Evolutionary conservation across 2,888 invertebrate genomes (phyloP).

Genomic region (Beris chalybata): DNA sequence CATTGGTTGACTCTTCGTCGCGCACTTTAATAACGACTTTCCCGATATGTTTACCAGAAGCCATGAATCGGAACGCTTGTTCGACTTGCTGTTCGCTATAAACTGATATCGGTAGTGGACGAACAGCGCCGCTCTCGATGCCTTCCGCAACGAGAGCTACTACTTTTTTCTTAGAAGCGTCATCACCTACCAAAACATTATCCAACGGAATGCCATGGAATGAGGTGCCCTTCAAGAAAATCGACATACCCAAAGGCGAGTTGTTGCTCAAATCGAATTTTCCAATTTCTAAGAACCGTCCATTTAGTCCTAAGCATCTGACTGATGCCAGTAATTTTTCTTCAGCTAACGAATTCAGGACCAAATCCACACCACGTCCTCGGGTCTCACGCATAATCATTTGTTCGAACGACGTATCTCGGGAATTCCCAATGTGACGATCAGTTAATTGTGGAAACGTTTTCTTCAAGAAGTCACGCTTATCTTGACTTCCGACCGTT

Average conservation of each 20-base stretch:
- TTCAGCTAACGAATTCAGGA: slow-evolving; percentile 94
- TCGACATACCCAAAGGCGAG: slow-evolving; percentile 76
- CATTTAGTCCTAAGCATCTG: slow-evolving; percentile 87
- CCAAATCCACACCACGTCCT: slow-evolving; percentile 92
- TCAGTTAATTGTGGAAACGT: slow-evolving; percentile 84
- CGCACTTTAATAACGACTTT: slow-evolving; percentile 92
- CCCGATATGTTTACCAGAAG: slow-evolving; percentile 95
- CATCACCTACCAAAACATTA: slow-evolving; percentile 78
- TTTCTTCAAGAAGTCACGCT: slow-evolving; percentile 82
- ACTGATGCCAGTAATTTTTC: slow-evolving; percentile 94
- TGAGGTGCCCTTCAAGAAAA: slow-evolving; percentile 93
- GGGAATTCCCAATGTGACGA: slow-evolving; percentile 84
- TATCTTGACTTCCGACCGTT: slow-evolving; percentile 86
- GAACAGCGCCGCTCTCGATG: slow-evolving; percentile 83
- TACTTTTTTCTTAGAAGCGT: slow-evolving; percentile 74
- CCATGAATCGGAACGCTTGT: slow-evolving; percentile 92
- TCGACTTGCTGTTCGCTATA: slow-evolving; percentile 87
- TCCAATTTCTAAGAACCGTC: slow-evolving; percentile 96
- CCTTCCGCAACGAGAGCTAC: slow-evolving; percentile 80
- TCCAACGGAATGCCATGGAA: slow-evolving; percentile 98
- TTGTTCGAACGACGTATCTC: slow-evolving; percentile 90
- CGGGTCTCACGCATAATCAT: slow-evolving; percentile 79
- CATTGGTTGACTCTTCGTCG: slow-evolving; percentile 69
- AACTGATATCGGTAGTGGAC: slow-evolving; percentile 85
- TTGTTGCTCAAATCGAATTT: slow-evolving; percentile 96